A percentile compares a stretch with the other conserved stretches of the same genome.
Evolutionary conservation across 2,888 invertebrate species (phyloP).

Genomic region (Argyresthia albistria): DNA sequence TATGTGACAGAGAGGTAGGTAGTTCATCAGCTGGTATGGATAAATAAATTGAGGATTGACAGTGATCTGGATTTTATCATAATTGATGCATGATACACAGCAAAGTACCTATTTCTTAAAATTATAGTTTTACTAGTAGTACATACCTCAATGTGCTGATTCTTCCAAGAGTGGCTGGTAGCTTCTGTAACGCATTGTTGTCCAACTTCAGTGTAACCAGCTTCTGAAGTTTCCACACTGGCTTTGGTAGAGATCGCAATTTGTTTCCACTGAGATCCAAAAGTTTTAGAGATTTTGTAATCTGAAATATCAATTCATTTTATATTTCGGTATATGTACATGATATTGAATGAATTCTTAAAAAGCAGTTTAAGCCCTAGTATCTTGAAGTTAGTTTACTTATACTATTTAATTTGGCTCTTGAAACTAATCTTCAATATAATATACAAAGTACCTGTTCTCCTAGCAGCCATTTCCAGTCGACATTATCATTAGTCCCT

Average conservation of each 20-base stretch:
- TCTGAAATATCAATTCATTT: conserved; percentile 25
- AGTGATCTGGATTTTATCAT: too few relatives aligned
- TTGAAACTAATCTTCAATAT: too few relatives aligned
- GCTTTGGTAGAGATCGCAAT: conserved; percentile 68
- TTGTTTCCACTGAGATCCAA: conserved; percentile 78
- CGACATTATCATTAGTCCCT: conserved; percentile 54
- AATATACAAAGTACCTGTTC: conserved; percentile 35
- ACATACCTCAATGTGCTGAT: conserved; percentile 62
- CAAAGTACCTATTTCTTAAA: too few relatives aligned
- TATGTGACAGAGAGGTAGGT: too few relatives aligned
- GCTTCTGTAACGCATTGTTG: conserved; percentile 67
- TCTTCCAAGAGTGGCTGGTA: conserved; percentile 79
- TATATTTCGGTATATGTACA: too few relatives aligned
- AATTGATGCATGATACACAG: too few relatives aligned
- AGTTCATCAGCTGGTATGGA: too few relatives aligned
- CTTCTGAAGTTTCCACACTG: conserved; percentile 74
- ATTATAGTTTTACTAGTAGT: neutral
- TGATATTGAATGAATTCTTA: too few relatives aligned
- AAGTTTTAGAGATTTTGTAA: conserved; percentile 64
- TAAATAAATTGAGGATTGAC: too few relatives aligned
- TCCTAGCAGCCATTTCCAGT: conserved; percentile 79
- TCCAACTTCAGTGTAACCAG: conserved; percentile 76
- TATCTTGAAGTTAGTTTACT: too few relatives aligned
- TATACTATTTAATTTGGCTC: too few relatives aligned
- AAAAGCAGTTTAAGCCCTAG: too few relatives aligned